Evolutionary conservation across 1,140 invertebrate genomes (phyloP).

Genomic region (Tetragonula clypearis): DNA sequence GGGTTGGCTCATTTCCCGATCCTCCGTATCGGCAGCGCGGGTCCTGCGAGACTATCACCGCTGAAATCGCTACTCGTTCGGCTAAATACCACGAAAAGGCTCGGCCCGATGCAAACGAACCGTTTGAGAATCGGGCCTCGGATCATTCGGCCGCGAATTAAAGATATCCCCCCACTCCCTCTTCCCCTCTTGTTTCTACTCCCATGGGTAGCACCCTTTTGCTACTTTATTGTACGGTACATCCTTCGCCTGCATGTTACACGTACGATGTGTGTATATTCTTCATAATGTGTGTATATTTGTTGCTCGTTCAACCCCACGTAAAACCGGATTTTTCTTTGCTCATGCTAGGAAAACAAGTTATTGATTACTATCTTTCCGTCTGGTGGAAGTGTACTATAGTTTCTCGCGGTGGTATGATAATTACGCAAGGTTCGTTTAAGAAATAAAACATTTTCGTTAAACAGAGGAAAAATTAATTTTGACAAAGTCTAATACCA

Average conservation of each 20-base stretch:
- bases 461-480: too few species aligned
- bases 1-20: slow-evolving; percentile 41
- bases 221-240: neutral
- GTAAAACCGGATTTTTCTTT: neutral
- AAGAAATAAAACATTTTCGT: too few species aligned
- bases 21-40: slow-evolving; percentile 26
- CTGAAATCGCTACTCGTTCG: slow-evolving; percentile 62
- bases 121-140: slow-evolving; percentile 64
- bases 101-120: slow-evolving; percentile 70
- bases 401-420: neutral
- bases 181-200: neutral
- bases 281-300: neutral
- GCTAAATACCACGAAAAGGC: slow-evolving; percentile 59
- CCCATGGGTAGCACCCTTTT: neutral
- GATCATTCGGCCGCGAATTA: slow-evolving; percentile 60
- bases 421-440: too few species aligned
- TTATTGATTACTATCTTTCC: neutral
- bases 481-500: too few species aligned
- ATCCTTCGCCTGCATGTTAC: neutral
- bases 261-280: neutral
- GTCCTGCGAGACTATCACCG: slow-evolving; percentile 56
- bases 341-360: neutral
- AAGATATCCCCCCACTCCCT: slow-evolving; percentile 20
- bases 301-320: neutral
- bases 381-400: neutral